Evolutionary conservation across 1,140 invertebrate genomes (phyloP).

Genomic region (Ceratosolen fusciceps): DNA sequence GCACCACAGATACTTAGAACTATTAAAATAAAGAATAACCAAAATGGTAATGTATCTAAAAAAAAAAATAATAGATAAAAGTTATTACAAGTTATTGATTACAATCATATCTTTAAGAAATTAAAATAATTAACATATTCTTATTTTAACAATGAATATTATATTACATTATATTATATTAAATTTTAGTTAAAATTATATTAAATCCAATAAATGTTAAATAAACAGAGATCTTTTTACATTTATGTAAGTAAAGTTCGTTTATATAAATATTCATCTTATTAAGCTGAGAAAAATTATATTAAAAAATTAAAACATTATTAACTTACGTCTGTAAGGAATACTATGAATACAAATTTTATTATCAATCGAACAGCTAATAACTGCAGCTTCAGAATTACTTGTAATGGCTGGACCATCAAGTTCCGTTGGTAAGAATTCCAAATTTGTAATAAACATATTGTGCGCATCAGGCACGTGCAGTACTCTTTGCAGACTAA

Average conservation of each 20-base stretch:
- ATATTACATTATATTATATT: too few relatives aligned
- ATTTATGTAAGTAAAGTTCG: too few relatives aligned
- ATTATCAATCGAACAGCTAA: conserved; percentile 96
- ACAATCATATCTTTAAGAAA: too few relatives aligned
- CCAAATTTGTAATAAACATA: conserved; percentile 94
- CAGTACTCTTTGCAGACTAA: conserved; percentile 90
- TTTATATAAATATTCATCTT: too few relatives aligned
- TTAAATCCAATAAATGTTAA: too few relatives aligned
- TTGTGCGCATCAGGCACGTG: conserved; percentile 87
- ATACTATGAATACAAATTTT: conserved; percentile 91
- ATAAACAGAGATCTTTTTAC: too few relatives aligned
- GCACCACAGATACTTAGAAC: conserved; percentile 81
- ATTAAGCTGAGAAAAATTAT: too few relatives aligned
- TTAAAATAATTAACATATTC: too few relatives aligned
- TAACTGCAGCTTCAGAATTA: conserved; percentile 85
- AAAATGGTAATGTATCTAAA: conserved; percentile 83
- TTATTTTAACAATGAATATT: too few relatives aligned
- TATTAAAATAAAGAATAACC: conserved; percentile 82
- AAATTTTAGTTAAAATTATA: too few relatives aligned
- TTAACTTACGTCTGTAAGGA: conserved; percentile 82
- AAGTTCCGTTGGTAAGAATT: conserved; percentile 84
- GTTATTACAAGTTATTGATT: too few relatives aligned
- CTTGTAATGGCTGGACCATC: conserved; percentile 78
- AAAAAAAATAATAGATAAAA: conserved; percentile 56
- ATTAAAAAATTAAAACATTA: background rate